Conservation (phyloP, 2,113 vertebrate species). For the Hippolais icterina region DNA sequence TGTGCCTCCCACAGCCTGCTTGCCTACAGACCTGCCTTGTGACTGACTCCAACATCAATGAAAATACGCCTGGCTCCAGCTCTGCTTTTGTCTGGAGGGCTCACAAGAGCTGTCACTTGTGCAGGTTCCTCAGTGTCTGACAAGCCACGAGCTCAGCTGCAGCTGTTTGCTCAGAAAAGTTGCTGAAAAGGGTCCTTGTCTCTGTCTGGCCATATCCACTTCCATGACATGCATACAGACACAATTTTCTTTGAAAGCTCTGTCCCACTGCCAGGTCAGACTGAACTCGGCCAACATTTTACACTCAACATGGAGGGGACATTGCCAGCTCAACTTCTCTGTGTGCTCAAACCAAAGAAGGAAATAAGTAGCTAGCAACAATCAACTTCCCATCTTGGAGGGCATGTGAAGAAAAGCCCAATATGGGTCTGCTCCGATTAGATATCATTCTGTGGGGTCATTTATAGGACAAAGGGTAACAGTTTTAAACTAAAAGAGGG, state of each 20-base stretch:
- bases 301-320: neutral
- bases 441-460: neutral
- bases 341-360: neutral
- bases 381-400: neutral
- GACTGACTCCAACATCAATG: neutral
- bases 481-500: neutral
- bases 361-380: neutral
- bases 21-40: neutral
- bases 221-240: neutral
- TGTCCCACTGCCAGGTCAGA: neutral
- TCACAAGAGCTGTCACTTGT: neutral
- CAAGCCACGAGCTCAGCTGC: neutral
- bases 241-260: neutral
- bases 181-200: neutral
- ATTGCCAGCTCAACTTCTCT: neutral
- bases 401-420: neutral
- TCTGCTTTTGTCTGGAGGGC: neutral
- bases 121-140: neutral
- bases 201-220: neutral
- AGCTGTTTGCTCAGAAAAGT: neutral
- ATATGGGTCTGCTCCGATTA: neutral
- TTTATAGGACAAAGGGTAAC: neutral
- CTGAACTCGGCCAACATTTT: neutral
- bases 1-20: neutral
- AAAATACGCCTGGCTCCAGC: neutral